Evolutionary conservation across 2,797 vertebrate species (phyloP).

Genomic region (Bryconaethiops microstoma): DNA sequence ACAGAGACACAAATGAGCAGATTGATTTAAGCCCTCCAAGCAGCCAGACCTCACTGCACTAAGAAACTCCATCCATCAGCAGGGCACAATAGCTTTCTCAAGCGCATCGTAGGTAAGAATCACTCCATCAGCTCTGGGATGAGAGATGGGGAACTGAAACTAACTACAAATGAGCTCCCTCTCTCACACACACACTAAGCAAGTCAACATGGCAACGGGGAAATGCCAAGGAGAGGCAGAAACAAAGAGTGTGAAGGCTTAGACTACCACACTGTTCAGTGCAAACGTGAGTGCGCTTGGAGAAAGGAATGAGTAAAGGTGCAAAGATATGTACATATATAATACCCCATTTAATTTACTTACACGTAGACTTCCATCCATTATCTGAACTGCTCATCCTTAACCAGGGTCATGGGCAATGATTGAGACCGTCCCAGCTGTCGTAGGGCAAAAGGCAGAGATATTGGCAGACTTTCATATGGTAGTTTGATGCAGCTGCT

Average conservation of each 20-base stretch:
- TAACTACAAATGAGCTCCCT: constrained; percentile 61
- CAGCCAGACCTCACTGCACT: constrained; percentile 61
- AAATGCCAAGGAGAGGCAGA: constrained; percentile 32
- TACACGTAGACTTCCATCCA: no score
- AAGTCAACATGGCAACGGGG: constrained; percentile 38
- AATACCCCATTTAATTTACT: not conserved
- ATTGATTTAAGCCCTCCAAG: constrained; percentile 71
- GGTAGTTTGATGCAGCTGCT: not conserved
- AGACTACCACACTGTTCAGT: constrained; percentile 4
- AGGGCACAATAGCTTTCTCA: constrained; percentile 69
- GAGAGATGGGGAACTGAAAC: constrained; percentile 61
- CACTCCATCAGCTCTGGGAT: constrained; percentile 66
- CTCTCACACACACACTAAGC: constrained; percentile 40
- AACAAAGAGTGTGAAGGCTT: constrained; percentile 21
- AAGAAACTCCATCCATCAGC: constrained; percentile 71
- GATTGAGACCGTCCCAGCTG: no score
- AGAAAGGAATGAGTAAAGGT: not conserved
- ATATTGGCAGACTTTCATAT: not conserved
- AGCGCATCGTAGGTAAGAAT: constrained; percentile 64
- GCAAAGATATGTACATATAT: not conserved
- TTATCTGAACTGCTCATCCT: no score
- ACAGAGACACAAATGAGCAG: constrained; percentile 71
- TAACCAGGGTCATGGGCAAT: no score
- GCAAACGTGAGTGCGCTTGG: not conserved
- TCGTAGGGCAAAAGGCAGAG: no score